Evolutionary conservation across 2,797 vertebrate genomes (phyloP).

Genomic region (Hyperoplus lanceolatus): DNA sequence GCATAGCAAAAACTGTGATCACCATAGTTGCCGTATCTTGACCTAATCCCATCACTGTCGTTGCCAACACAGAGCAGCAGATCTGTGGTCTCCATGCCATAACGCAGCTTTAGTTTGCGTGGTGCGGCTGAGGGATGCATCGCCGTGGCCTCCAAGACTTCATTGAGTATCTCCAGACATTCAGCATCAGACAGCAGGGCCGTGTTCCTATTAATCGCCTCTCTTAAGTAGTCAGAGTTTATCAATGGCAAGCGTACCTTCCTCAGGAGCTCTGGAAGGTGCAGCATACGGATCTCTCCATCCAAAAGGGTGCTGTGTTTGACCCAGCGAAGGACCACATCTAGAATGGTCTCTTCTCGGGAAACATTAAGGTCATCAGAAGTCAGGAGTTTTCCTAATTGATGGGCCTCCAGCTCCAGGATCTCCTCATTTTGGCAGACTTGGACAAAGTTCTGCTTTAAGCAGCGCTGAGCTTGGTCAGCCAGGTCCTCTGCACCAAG

Average conservation of each 20-base stretch:
- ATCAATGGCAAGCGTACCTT: constrained; percentile 93
- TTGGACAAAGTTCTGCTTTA: constrained; percentile 93
- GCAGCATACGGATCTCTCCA: constrained; percentile 78
- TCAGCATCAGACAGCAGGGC: constrained; percentile 89
- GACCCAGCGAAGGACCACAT: constrained; percentile 94
- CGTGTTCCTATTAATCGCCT: constrained; percentile 90
- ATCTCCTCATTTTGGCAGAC: constrained; percentile 95
- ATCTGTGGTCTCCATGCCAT: constrained; percentile 97
- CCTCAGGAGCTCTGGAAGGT: constrained; percentile 92
- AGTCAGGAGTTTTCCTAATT: constrained; percentile 89
- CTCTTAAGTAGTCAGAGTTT: constrained; percentile 89
- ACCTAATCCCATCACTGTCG: constrained; percentile 92
- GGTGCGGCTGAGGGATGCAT: constrained; percentile 85
- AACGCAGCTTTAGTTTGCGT: constrained; percentile 89
- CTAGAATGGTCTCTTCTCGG: constrained; percentile 94
- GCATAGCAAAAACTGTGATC: constrained; percentile 96
- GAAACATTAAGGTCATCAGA: constrained; percentile 97
- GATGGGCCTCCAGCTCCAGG: constrained; percentile 92
- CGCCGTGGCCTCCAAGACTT: constrained; percentile 87
- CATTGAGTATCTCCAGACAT: constrained; percentile 90
- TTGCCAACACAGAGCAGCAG: constrained; percentile 95
- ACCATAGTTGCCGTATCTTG: constrained; percentile 89
- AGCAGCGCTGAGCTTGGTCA: constrained; percentile 89
- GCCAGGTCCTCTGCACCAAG: constrained; percentile 94
- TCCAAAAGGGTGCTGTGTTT: constrained; percentile 79